These are phyloP conservation scores for Tigriopus californicus DNA, from an alignment of 2,888 invertebrate species.

Conservation along the genomic window DNA sequence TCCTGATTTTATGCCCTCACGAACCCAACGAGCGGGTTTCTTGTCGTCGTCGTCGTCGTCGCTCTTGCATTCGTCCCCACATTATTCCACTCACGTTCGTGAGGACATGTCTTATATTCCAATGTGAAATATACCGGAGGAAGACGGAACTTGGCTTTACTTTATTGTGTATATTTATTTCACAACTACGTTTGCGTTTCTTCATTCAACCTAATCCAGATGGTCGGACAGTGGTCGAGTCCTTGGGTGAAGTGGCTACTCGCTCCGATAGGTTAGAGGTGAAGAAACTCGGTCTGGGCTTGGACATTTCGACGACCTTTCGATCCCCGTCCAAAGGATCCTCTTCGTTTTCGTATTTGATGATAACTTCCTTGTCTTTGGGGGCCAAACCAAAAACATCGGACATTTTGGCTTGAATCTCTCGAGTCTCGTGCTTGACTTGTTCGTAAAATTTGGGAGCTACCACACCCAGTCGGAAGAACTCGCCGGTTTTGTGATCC, in stretches of 20 bases:
- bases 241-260: conserved; percentile 11
- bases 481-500: conserved; percentile 4
- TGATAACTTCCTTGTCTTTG: conserved; percentile 62
- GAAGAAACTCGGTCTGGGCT: conserved; percentile 71
- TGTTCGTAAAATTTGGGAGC: conserved; percentile 65
- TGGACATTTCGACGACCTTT: conserved; percentile 58
- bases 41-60: too few species aligned
- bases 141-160: too few species aligned
- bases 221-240: conserved; percentile 7
- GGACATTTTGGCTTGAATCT: conserved; percentile 54
- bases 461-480: conserved; percentile 22
- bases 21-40: too few species aligned
- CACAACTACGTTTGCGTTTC: too few species aligned
- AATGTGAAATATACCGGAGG: too few species aligned
- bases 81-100: too few species aligned
- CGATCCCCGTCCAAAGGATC: background rate
- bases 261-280: conserved; percentile 60
- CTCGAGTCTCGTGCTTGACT: conserved; percentile 58
- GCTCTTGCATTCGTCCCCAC: too few species aligned
- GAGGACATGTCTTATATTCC: too few species aligned
- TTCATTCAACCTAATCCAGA: conserved; percentile 13
- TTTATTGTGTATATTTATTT: too few species aligned
- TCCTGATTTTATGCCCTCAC: too few species aligned
- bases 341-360: conserved; percentile 60
- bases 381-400: conserved; percentile 49